phyloP scores from a whole-genome alignment of 2,797 vertebrate genomes.

The Myripristis jacobus region DNA sequence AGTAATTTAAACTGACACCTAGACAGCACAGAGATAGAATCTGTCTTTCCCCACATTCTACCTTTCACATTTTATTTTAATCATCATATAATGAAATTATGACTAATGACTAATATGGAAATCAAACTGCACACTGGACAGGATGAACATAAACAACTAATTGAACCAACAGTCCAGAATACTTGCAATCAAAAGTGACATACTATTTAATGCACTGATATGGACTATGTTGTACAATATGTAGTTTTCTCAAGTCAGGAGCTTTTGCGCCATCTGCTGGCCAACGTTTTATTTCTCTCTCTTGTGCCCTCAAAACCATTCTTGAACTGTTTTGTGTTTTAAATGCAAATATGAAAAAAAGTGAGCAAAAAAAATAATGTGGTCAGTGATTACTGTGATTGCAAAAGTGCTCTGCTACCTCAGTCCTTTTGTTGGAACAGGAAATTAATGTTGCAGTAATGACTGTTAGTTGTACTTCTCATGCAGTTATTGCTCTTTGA shows the following conservation, averaged over 20 bases:
- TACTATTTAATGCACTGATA: not conserved
- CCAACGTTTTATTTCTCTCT: not conserved
- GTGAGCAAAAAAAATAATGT: not conserved
- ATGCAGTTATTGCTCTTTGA: too few species aligned
- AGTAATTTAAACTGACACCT: not conserved
- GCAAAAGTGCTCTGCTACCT: too few species aligned
- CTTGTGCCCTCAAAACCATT: not conserved
- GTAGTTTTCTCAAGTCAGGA: slow-evolving; percentile 19
- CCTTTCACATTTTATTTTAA: not conserved
- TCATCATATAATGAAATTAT: not conserved
- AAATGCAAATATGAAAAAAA: too few species aligned
- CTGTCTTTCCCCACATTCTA: too few species aligned
- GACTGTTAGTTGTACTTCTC: too few species aligned
- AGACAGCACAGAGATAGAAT: too few species aligned
- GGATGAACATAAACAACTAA: not conserved
- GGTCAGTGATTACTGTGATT: not conserved
- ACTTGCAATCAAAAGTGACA: not conserved
- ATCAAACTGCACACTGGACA: not conserved
- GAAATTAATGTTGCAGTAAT: too few species aligned
- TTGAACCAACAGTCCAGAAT: too few species aligned
- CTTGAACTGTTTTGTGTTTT: not conserved
- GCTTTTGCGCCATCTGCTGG: slow-evolving; percentile 71
- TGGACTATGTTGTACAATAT: not conserved
- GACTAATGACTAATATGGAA: not conserved
- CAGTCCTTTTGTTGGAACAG: too few species aligned